Base-by-base conservation (phyloP, 2,888 invertebrate genomes). In the Cryptocheilus praepositus region DNA sequence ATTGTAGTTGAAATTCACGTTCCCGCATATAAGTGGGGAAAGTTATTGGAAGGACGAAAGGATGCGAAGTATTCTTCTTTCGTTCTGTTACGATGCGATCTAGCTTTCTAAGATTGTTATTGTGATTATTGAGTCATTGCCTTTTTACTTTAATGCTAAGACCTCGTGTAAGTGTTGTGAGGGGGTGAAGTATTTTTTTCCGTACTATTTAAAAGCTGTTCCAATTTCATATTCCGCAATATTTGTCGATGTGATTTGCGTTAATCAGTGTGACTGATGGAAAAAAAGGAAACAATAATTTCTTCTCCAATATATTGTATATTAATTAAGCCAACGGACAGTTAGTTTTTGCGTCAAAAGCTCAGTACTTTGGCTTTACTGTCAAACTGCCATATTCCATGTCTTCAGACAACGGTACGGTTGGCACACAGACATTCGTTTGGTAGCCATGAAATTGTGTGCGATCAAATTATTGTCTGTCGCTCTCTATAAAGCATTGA, bases 311-410 rank as follows among this genome's bases (percentile, higher is more conserved):
- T 19, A 11, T 36, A 36, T 43, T 21, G 25, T 69, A n/a, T 59
- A 59, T 46, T 46, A 55, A 55, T 46, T 58, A 58, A 70, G 61
- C 28, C 45, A 65, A 25, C 25, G 44, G 59, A 65, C 57, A 62
- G 61, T 55, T 54, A 62, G 45, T 62, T 72, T 21, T 70, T 69
- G 51, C 44, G 43, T 58, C 45, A 51, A 57, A 65, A 64, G 64
- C 36, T 57, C 61, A 28, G 36, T 64, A 58, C 62, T 76, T 71
- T 59, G 58, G 69, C 63, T 73, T 69, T 51, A 63, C 67, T 63
- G 64, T 77, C 67, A 77, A 81, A 82, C 81, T 83, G 81, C 81
- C 82, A 80, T 81, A 77, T 82, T 77, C 70, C 70, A 73, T 76
- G 74, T 78, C 70, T 70, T 71, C 21, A 57, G 63, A 78, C 66